Evolutionary conservation across 2,113 vertebrate species (phyloP).

Genomic region (Corythornis vintsioides): DNA sequence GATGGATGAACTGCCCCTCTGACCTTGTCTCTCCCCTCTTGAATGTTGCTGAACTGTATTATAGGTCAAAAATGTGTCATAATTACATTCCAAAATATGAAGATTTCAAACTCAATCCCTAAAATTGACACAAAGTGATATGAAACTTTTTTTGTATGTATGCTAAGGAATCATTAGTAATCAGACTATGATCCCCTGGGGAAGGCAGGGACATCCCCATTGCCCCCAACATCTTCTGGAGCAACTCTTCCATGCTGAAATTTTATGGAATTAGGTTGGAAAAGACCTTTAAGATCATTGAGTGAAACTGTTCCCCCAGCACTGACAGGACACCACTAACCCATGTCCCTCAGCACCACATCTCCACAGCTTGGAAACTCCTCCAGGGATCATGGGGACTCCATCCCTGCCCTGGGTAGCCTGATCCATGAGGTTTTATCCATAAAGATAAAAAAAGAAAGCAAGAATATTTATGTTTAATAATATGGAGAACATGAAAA

Average conservation of each 20-base stretch:
- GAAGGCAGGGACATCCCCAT: neutral
- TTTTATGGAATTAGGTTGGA: neutral
- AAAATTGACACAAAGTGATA: neutral
- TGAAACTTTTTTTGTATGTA: neutral
- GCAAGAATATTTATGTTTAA: neutral
- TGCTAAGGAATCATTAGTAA: neutral
- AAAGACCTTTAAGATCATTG: neutral
- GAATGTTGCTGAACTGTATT: neutral
- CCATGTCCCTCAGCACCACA: neutral
- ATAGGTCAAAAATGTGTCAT: neutral
- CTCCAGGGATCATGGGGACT: neutral
- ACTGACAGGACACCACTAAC: neutral
- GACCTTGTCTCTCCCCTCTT: neutral
- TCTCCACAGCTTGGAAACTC: neutral
- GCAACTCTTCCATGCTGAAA: neutral
- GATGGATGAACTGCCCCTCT: neutral
- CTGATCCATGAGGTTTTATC: neutral
- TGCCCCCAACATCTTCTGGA: neutral
- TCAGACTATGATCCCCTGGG: neutral
- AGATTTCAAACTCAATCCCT: neutral
- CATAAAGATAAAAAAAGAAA: neutral
- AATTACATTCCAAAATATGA: neutral
- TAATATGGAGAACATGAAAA: neutral
- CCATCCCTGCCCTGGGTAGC: neutral
- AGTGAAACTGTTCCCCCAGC: neutral